Evolutionary conservation across 2,113 vertebrate species (phyloP).

Genomic region (Argyrosomus japonicus): DNA sequence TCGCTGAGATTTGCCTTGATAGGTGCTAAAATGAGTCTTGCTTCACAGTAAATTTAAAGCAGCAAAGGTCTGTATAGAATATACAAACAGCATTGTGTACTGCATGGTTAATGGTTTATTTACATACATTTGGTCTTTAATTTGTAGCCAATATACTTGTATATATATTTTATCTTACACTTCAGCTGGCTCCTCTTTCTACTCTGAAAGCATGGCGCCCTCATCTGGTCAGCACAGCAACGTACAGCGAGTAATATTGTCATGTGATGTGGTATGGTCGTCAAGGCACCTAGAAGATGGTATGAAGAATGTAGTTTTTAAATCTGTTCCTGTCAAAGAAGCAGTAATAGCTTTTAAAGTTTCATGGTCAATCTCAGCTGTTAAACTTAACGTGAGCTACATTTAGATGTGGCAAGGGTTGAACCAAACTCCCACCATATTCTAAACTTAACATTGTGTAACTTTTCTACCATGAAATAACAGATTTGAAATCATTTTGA

Average conservation of each 20-base stretch:
- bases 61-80: background rate
- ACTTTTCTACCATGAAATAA: too few relatives aligned
- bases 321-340: too few relatives aligned
- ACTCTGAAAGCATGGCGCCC: constrained; percentile 8
- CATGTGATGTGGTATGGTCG: background rate
- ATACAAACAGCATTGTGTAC: too few relatives aligned
- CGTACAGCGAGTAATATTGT: background rate
- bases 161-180: background rate
- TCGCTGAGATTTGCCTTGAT: background rate
- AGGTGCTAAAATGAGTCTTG: background rate
- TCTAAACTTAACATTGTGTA: too few relatives aligned
- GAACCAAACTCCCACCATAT: too few relatives aligned
- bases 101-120: background rate
- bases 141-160: background rate
- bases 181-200: background rate
- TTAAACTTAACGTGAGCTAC: too few relatives aligned
- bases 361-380: too few relatives aligned
- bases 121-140: background rate
- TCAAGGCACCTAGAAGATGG: too few relatives aligned
- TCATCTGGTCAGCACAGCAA: constrained; percentile 25
- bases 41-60: background rate
- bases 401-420: too few relatives aligned
- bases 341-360: too few relatives aligned
- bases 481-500: too few relatives aligned
- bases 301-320: too few relatives aligned